Conservation (phyloP, 2,888 invertebrate species). For the Apamea monoglypha region DNA sequence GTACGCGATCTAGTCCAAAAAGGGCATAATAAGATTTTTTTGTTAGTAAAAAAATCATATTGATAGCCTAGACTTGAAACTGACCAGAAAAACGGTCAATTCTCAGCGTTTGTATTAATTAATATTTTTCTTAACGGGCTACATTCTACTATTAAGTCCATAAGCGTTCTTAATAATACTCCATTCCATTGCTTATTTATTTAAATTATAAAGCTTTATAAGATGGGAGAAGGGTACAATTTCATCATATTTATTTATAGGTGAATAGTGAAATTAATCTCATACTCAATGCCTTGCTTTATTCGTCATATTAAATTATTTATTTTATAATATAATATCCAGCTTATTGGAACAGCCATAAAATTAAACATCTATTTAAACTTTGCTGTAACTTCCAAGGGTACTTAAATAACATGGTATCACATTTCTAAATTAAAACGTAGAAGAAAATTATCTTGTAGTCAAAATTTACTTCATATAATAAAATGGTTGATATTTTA, state of each 20-base stretch:
- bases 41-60: constrained; percentile 1
- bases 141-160: constrained; percentile 34
- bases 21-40: neutral
- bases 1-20: neutral
- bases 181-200: constrained; percentile 63
- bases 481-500: constrained; percentile 48
- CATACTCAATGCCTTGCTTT: constrained; percentile 56
- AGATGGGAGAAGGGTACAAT: constrained; percentile 41
- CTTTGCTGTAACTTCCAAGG: constrained; percentile 25
- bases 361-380: constrained; percentile 31
- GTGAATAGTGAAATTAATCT: constrained; percentile 42
- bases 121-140: constrained; percentile 31
- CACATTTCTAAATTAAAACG: constrained; percentile 48
- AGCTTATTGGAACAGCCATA: constrained; percentile 38
- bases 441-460: constrained; percentile 52
- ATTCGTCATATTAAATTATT: constrained; percentile 36
- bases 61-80: neutral
- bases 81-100: neutral
- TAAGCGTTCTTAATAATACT: constrained; percentile 51
- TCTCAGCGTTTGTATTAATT: neutral
- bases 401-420: constrained; percentile 38
- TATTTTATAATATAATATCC: constrained; percentile 28
- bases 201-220: constrained; percentile 35
- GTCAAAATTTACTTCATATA: constrained; percentile 56
- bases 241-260: constrained; percentile 43